Evolutionary conservation across 2,888 invertebrate species (phyloP), one percentile per base, ranked within the genome.

Genomic region (Zygaena filipendulae): DNA sequence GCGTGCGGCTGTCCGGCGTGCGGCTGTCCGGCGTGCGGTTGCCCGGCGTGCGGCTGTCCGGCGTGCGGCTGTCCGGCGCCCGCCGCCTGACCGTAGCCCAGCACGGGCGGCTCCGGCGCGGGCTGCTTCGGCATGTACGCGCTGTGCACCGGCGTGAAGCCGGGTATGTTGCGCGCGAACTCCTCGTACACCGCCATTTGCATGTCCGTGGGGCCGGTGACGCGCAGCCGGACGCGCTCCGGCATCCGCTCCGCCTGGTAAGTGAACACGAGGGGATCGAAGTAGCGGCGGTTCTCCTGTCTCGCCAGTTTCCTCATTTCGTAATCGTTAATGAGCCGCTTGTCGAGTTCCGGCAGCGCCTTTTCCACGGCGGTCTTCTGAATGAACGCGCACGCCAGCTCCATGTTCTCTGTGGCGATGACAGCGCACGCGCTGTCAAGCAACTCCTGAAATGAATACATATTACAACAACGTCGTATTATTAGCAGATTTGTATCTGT

Each of bases 201-300:
- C 31, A 86, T 84, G 1, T 84, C 74, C 1, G 87, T 86, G 1
- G 90, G 85, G 11, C 88, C 86, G 1, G 90, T 90, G 13, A 89
- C 86, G 71, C 93, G 92, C 11, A 94, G 79, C 21, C 93, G 84
- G 27, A 95, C 90, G 49, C 86, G 87, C 56, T 95, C 95, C 0
- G 95, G 95, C 84, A 98, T 90, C 42, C 95, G 82, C 49, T 98
- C 96, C 2, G 91, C 91, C 74, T 98, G 97, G 64, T 96, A 96
- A 4, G 90, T 90, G 86, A 95, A 63, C 4, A 88, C 88, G 23
- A 86, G 77, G 1, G 91, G 84, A 69, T 95, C 94, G 54, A 88
- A 92, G 62, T 92, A 94, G 28, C 91, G 83, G 35, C 91, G 60
- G 35, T 91, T 91, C 53, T 96, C 94, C 43, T 86, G 86, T 14